Evolutionary conservation across 2,113 vertebrate genomes (phyloP).

Genomic region (Columba janthina): DNA sequence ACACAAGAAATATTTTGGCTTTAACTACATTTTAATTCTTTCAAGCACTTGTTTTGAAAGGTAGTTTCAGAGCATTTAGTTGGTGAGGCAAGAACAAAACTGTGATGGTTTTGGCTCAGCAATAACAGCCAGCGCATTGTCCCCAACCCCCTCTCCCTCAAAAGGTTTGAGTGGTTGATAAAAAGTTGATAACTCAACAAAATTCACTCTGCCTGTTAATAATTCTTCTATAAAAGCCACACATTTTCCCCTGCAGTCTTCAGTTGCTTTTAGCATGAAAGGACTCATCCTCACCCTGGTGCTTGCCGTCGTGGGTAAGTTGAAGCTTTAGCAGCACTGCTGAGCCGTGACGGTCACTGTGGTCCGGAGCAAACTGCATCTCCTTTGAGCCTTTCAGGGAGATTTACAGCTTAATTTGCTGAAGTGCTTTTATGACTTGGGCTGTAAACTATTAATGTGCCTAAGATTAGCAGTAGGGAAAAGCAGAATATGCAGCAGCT

Average conservation of each 20-base stretch:
- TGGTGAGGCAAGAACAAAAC: background rate
- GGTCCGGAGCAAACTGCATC: background rate
- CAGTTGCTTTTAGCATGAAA: conserved; percentile 78
- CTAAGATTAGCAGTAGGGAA: background rate
- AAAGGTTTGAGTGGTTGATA: conserved; percentile 42
- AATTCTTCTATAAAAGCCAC: conserved; percentile 68
- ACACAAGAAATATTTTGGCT: background rate
- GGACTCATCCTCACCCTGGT: conserved; percentile 73
- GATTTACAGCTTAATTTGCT: background rate
- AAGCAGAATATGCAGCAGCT: background rate
- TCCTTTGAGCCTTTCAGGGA: background rate
- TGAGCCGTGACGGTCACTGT: accelerated
- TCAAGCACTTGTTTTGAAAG: background rate
- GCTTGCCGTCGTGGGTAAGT: conserved; percentile 52
- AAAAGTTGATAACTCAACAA: conserved; percentile 56
- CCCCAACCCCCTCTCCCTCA: background rate
- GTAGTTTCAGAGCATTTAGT: background rate
- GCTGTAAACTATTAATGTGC: background rate
- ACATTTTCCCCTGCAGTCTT: background rate
- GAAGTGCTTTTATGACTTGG: background rate
- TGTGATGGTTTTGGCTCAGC: background rate
- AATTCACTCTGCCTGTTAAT: conserved; percentile 7
- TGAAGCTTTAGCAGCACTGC: background rate
- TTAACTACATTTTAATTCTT: background rate
- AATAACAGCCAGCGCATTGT: background rate